These are phyloP conservation scores for Atrichornis clamosus DNA, from an alignment of 2,113 vertebrate species.

Conservation along the genomic window DNA sequence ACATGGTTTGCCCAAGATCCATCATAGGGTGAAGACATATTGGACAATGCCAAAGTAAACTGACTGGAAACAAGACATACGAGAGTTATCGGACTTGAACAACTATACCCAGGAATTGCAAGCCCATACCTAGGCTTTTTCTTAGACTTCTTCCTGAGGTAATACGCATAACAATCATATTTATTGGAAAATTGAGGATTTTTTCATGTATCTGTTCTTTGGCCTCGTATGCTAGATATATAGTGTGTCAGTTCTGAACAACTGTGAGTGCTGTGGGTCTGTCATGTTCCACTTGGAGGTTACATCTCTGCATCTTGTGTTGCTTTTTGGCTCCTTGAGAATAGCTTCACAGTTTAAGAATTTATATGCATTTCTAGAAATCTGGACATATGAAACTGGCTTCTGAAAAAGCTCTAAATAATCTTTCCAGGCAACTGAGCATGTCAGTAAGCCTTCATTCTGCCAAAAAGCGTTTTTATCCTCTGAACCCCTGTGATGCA, in stretches of 20 bases:
- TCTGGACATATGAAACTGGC: not conserved
- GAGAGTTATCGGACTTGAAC: not conserved
- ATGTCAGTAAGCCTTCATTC: not conserved
- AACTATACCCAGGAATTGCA: not conserved
- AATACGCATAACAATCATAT: not conserved
- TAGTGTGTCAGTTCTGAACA: not conserved
- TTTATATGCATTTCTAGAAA: not conserved
- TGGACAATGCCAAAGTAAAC: not conserved
- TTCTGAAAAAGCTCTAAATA: conserved; percentile 15
- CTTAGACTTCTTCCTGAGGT: not conserved
- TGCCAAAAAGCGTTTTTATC: not conserved
- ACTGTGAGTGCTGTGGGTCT: not conserved
- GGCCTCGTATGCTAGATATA: not conserved
- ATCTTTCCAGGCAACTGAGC: conserved; percentile 7
- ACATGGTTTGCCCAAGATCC: not conserved
- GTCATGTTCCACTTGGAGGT: not conserved
- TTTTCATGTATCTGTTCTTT: not conserved
- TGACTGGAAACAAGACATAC: not conserved
- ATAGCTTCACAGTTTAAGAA: not conserved
- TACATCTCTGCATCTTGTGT: not conserved
- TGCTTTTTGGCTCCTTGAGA: not conserved
- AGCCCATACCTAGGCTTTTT: not conserved
- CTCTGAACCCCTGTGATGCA: not conserved
- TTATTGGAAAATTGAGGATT: not conserved
- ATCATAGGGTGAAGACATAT: not conserved